These are phyloP conservation scores for human (Homo sapiens) DNA, from an alignment of 2,113 vertebrate genomes.

Conservation along the genomic window GRCh38 chr20:54024001-54024500, in stretches of 20 bases:
- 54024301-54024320: accelerated
- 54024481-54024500: background rate
- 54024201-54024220: accelerated
- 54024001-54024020: background rate
- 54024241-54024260: background rate
- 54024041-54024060: background rate
- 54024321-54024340: background rate
- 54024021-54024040: background rate
- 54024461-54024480: accelerated
- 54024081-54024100: background rate
- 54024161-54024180: background rate
- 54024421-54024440: background rate
- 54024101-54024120: background rate
- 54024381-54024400: background rate
- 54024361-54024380: accelerated
- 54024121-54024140: background rate
- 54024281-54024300: accelerated
- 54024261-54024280: background rate
- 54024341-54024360: accelerated
- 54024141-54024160: background rate
- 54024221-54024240: background rate
- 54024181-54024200: background rate
- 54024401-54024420: accelerated
- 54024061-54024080: background rate
- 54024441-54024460: background rate